Evolutionary conservation across 2,797 vertebrate species (phyloP).

Genomic region (Eidolon dupreanum): DNA sequence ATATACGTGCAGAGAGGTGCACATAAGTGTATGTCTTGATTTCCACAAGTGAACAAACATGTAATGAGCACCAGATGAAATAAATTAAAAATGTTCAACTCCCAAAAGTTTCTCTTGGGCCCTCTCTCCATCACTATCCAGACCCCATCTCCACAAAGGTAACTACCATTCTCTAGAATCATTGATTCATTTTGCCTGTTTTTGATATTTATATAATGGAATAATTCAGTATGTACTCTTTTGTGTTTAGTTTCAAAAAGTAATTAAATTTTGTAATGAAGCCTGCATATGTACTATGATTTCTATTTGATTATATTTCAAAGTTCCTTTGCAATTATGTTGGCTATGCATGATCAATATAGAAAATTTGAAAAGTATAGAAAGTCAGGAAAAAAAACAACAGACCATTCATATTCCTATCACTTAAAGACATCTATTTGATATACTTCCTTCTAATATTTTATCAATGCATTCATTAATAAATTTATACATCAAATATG

Average conservation of each 20-base stretch:
- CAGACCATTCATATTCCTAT: background rate
- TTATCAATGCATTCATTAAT: background rate
- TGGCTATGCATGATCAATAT: background rate
- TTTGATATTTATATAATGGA: slow-evolving; percentile 2
- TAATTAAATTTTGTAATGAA: background rate
- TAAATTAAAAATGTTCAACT: background rate
- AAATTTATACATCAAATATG: slow-evolving; percentile 4
- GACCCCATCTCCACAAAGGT: background rate
- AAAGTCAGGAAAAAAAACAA: background rate
- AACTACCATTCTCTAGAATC: background rate
- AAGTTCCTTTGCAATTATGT: background rate
- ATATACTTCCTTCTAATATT: background rate
- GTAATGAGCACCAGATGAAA: background rate
- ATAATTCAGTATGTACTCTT: background rate
- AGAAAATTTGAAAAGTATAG: background rate
- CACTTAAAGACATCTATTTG: background rate
- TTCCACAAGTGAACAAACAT: background rate
- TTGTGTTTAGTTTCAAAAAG: background rate
- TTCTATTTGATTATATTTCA: background rate
- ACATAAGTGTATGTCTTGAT: background rate
- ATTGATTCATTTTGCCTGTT: background rate
- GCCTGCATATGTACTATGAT: background rate
- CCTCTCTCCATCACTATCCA: background rate
- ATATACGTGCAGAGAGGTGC: background rate
- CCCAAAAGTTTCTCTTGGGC: background rate